phyloP scores from a whole-genome alignment of 1,140 invertebrate species.

The Heliothis virescens region DNA sequence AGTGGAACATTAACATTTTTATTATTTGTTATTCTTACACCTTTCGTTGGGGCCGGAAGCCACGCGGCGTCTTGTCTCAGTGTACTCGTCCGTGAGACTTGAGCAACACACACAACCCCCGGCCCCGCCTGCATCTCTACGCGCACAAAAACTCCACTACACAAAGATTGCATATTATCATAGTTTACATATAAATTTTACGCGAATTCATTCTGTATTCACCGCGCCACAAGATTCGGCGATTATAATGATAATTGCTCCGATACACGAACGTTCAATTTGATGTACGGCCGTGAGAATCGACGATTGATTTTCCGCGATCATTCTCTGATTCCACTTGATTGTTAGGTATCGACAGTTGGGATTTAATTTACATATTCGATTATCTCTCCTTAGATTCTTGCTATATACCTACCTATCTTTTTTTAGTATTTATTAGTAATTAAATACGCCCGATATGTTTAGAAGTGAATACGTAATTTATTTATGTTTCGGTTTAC shows the following conservation, averaged over 20 bases:
- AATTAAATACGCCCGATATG: background rate
- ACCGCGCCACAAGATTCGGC: constrained; percentile 75
- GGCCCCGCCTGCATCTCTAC: constrained; percentile 57
- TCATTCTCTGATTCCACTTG: constrained; percentile 61
- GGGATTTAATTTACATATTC: constrained; percentile 62
- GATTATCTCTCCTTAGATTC: constrained; percentile 47
- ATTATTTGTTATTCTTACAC: constrained; percentile 87
- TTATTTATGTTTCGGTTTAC: background rate
- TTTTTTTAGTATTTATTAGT: constrained; percentile 22
- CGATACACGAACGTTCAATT: constrained; percentile 81
- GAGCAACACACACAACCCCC: constrained; percentile 62
- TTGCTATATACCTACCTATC: background rate
- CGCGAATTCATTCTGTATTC: constrained; percentile 84
- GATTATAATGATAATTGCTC: constrained; percentile 84
- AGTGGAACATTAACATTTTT: constrained; percentile 87
- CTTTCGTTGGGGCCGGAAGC: constrained; percentile 83
- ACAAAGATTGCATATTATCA: constrained; percentile 82
- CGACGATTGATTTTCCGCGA: constrained; percentile 80
- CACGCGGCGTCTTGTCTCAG: constrained; percentile 84
- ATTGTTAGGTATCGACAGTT: constrained; percentile 66
- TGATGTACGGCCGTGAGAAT: constrained; percentile 85
- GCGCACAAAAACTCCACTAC: constrained; percentile 68
- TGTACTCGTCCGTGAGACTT: constrained; percentile 83
- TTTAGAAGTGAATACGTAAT: background rate
- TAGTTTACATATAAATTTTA: constrained; percentile 86